phyloP scores from a whole-genome alignment of 2,113 vertebrate genomes.

The Perognathus longimembris region DNA sequence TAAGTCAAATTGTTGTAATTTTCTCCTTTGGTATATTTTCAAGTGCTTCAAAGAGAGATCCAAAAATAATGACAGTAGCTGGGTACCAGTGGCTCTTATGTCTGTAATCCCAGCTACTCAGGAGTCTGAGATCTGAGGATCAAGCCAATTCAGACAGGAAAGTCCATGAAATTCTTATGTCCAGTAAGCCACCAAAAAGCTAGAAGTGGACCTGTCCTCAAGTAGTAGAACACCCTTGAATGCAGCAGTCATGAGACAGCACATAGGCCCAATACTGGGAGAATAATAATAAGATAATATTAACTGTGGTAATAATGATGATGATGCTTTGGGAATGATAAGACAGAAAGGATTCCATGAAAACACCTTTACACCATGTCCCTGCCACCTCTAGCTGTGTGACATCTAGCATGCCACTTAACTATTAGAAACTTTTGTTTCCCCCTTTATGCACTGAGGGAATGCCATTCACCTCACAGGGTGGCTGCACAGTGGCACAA shows the following conservation, averaged over 20 bases:
- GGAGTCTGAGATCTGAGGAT: too few species aligned
- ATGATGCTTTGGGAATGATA: neutral
- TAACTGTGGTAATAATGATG: too few species aligned
- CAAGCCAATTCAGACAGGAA: too few species aligned
- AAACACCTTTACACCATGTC: neutral
- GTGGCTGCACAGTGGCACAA: neutral
- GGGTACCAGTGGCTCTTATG: too few species aligned
- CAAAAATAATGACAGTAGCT: neutral
- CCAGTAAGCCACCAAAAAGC: too few species aligned
- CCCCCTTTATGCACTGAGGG: neutral
- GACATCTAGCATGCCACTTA: neutral
- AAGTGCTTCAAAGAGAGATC: neutral
- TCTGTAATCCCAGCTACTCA: too few species aligned
- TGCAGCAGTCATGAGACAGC: too few species aligned
- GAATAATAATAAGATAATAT: too few species aligned
- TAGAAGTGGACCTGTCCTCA: too few species aligned
- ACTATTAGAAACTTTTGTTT: neutral
- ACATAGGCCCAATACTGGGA: too few species aligned
- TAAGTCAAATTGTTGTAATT: neutral
- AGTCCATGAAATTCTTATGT: too few species aligned
- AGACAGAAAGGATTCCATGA: neutral
- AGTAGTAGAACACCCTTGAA: too few species aligned
- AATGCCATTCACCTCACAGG: neutral
- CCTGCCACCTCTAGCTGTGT: neutral
- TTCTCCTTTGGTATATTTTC: neutral